Base-by-base conservation (phyloP, 1,140 invertebrate genomes). In the Charaxes varanes region DNA sequence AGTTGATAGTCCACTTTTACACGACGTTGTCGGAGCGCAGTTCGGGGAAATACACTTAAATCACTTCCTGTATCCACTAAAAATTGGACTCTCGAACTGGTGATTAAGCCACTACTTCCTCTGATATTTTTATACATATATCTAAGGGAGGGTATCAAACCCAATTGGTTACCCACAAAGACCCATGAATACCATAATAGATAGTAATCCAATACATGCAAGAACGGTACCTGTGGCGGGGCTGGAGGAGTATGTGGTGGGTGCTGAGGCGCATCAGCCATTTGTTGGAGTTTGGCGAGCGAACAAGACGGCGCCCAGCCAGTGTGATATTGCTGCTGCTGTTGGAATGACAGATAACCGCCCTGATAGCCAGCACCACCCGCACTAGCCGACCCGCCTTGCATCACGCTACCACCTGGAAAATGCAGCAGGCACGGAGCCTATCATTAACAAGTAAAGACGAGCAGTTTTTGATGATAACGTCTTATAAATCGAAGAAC, bases 281-380 rank as follows among this genome's bases (percentile, higher is more conserved):
- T 85, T 59, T 85, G 82, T 62, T 85, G 82, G 60, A 85, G 62
- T 59, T 83, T 81, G 54, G 78, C 79, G 28, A 85, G 72, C 35
- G 69, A 76, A 60, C 80, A 84, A 5, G 78, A 81, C 12, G 80
- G 77, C 52, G 77, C 54, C 69, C 78, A 82, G 49, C 68, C 62
- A 17, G 46, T 55, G 64, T 68, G 60, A 55, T 78, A 72, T 58
- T 81, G 72, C 60, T 81, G 77, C 53, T 81, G 77, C 62, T 78
- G 77, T 49, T 76, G 71, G 60, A 73, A 74, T 11, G 62, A 58
- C 45, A 76, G 58, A 62, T 76, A 76, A 18, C 77, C 77, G 53
- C 73, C 73, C 56, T 77, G 66, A 62, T 74, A 74, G 19, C 68
- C 71, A 33, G 55, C 61, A 19, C 52, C 53, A 15, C 53, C 42